Percentiles rank a stretch among this genome's conserved stretches.
These are phyloP conservation scores for Lithobius niger DNA, from an alignment of 1,140 invertebrate species.

Conservation along the genomic window DNA sequence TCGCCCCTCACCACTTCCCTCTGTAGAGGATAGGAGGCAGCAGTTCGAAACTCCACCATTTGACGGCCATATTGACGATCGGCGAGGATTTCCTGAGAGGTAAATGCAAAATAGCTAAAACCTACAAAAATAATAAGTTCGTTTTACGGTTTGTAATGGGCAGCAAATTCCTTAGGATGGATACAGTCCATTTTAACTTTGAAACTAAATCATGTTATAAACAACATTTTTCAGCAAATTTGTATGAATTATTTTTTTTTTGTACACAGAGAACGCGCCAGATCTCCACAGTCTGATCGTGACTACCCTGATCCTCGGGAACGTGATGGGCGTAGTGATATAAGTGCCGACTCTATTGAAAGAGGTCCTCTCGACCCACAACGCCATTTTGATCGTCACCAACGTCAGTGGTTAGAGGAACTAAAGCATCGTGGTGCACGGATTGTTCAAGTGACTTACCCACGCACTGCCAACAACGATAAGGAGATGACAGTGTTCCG, in stretches of 20 bases:
- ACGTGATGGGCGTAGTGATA: conserved; percentile 44
- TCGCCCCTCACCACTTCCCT: conserved; percentile 5
- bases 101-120: too few species aligned
- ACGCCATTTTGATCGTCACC: conserved; percentile 35
- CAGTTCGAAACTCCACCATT: background rate
- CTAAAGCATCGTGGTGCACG: conserved; percentile 44
- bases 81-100: background rate
- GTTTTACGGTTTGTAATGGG: too few species aligned
- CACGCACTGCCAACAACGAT: conserved; percentile 90
- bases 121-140: too few species aligned
- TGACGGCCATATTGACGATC: background rate
- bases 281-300: conserved; percentile 12
- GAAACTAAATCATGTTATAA: too few species aligned
- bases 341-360: conserved; percentile 61
- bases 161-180: too few species aligned
- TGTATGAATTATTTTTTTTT: background rate
- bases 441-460: conserved; percentile 86
- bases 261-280: background rate
- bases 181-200: too few species aligned
- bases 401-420: conserved; percentile 28
- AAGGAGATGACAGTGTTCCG: conserved; percentile 92
- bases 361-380: conserved; percentile 37
- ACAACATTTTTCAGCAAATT: too few species aligned
- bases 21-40: conserved; percentile 2
- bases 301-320: conserved; percentile 11